These are phyloP conservation scores for Drosophila neotestacea DNA, from an alignment of 2,888 invertebrate species.

Conservation along the genomic window DNA sequence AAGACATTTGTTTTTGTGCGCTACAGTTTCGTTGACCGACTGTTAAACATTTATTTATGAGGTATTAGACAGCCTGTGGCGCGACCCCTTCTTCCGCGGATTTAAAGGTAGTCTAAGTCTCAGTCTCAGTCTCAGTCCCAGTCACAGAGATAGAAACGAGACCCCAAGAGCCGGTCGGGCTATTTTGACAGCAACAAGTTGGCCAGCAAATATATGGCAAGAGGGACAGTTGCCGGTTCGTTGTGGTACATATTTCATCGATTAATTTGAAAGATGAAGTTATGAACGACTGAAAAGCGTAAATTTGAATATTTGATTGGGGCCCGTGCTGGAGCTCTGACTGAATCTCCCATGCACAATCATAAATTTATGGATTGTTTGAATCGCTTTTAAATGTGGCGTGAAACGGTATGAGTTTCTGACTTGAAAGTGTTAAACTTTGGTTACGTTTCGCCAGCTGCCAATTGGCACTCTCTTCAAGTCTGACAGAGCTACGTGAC, in stretches of 20 bases:
- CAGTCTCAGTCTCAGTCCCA: constrained; percentile 1
- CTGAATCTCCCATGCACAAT: constrained; percentile 58
- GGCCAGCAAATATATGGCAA: constrained; percentile 71
- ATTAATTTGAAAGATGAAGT: constrained; percentile 81
- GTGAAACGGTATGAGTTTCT: constrained; percentile 76
- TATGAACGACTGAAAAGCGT: constrained; percentile 71
- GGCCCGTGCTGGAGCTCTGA: constrained; percentile 23
- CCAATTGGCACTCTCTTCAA: constrained; percentile 40
- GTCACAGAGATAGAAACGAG: constrained; percentile 18
- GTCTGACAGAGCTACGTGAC: constrained; percentile 63
- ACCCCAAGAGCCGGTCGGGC: constrained; percentile 27
- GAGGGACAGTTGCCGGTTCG: constrained; percentile 45
- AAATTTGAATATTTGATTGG: constrained; percentile 83
- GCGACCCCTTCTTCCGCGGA: constrained; percentile 26
- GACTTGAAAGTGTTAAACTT: constrained; percentile 53
- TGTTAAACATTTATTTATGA: constrained; percentile 75
- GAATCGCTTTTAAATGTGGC: constrained; percentile 72
- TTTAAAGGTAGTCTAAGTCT: constrained; percentile 10
- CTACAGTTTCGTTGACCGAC: constrained; percentile 75
- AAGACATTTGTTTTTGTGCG: constrained; percentile 75
- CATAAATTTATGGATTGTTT: constrained; percentile 80
- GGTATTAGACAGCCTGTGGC: constrained; percentile 71
- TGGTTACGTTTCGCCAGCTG: constrained; percentile 54
- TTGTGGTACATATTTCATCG: constrained; percentile 81
- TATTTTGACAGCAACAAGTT: constrained; percentile 83